Conservation (phyloP, 1,140 invertebrate genomes). For the Orchestia grillus region DNA sequence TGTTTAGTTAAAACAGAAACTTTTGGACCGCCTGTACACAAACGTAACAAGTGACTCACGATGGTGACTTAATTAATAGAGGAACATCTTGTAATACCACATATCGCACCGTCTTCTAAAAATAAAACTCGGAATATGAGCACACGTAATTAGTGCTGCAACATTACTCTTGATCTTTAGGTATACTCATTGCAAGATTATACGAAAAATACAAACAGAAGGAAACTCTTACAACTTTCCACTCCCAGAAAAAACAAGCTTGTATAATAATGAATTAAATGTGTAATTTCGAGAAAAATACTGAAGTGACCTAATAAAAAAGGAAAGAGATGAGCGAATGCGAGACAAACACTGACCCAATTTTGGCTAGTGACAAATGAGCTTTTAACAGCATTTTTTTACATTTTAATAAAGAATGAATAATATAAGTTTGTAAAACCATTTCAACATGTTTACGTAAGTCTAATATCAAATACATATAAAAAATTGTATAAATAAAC, state of each 20-base stretch:
- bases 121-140: background rate
- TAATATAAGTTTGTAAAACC: too few species aligned
- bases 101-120: too few species aligned
- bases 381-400: background rate
- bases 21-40: background rate
- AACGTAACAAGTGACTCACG: background rate
- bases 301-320: background rate
- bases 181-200: background rate
- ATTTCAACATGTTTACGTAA: too few species aligned
- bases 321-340: background rate
- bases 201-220: background rate
- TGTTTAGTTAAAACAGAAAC: background rate
- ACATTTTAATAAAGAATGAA: too few species aligned
- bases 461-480: too few species aligned
- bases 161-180: background rate
- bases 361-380: background rate
- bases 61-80: too few species aligned
- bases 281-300: background rate
- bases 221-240: background rate
- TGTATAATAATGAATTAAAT: background rate
- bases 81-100: too few species aligned
- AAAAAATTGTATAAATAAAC: too few species aligned
- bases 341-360: background rate
- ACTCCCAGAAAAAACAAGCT: background rate
- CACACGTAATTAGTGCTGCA: background rate